Base-by-base conservation (phyloP, 2,113 vertebrate genomes). In the Saimiri boliviensis region DNA sequence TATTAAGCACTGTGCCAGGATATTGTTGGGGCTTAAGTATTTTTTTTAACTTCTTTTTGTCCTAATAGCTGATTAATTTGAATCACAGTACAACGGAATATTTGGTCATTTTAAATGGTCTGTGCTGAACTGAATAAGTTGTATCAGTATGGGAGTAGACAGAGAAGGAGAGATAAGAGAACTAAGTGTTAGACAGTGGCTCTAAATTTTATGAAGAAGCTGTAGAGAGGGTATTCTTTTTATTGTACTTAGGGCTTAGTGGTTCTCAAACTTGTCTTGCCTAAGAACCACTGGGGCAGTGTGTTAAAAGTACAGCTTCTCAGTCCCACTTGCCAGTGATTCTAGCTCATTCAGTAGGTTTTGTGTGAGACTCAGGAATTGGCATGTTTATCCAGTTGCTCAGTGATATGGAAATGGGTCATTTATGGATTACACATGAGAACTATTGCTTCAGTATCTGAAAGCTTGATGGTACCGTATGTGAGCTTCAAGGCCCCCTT, bases 371-470 rank as follows among this genome's bases (percentile, higher is more conserved):
- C 49, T 71, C 20, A 5, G 45, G 47, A 37, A 60, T 87, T 42
- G 66, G 85, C 54, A 37, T 76, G 49, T 90, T 96, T 74, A 60
- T 71, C 45, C 23, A 82, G 52, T 60, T 93, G 40, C 30, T 79
- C 42, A 40, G 25, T 56, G 37, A 89, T 86, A 37, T 4, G 5
- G 30, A 92, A 81, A 71, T 80, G 74, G 32, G 37, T 87, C 9
- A 45, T 45, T 82, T 95, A 85, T 93, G 66, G 42, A 68, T 97
- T 79, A 68, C n/a, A 16, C 30, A 81, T 91, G 45, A 81, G 63
- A 79, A 88, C 37, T 45, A 71, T 40, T 95, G 35, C 63, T 93
- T 91, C 37, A 91, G 71, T 8, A 37, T 21, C 58, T 54, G 47
- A 86, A 49, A 82, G n/a, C 23, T 95, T 58, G 79, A 35, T 89